These are phyloP conservation scores for Ophion costatus DNA, from an alignment of 2,888 invertebrate species.

Conservation along the genomic window DNA sequence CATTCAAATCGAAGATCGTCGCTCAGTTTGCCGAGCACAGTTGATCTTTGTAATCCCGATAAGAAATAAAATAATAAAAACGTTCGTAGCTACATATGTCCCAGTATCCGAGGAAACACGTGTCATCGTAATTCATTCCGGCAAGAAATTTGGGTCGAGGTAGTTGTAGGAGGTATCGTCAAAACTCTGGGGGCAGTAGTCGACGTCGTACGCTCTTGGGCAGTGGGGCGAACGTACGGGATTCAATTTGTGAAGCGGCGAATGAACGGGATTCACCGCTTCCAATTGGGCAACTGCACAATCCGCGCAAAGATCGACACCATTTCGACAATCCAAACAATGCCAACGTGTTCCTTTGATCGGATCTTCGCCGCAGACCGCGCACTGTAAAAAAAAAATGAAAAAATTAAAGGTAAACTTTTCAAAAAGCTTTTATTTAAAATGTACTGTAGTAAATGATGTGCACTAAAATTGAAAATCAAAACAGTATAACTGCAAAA, in stretches of 20 bases:
- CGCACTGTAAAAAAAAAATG: constrained; percentile 84
- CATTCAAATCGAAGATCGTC: constrained; percentile 48
- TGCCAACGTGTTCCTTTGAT: constrained; percentile 89
- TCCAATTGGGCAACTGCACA: constrained; percentile 86
- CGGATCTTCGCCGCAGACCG: constrained; percentile 87
- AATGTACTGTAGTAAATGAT: no score
- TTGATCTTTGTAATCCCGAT: constrained; percentile 37
- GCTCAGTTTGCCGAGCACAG: constrained; percentile 36
- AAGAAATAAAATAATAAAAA: no score
- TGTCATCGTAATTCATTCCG: constrained; percentile 71
- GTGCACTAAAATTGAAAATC: no score
- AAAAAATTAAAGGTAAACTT: background rate
- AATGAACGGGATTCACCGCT: constrained; percentile 83
- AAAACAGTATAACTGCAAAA: background rate
- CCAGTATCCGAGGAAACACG: constrained; percentile 15
- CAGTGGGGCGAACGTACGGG: constrained; percentile 76
- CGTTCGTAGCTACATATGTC: no score
- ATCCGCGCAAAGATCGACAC: constrained; percentile 87
- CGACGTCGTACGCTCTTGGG: constrained; percentile 76
- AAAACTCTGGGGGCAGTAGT: constrained; percentile 80
- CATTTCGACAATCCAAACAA: constrained; percentile 87
- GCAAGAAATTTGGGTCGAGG: constrained; percentile 81
- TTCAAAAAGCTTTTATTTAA: no score
- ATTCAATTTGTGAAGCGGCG: constrained; percentile 83
- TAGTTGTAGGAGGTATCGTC: constrained; percentile 80